These are phyloP conservation scores for Drosophila merina DNA, from an alignment of 2,888 invertebrate species.

Conservation along the genomic window DNA sequence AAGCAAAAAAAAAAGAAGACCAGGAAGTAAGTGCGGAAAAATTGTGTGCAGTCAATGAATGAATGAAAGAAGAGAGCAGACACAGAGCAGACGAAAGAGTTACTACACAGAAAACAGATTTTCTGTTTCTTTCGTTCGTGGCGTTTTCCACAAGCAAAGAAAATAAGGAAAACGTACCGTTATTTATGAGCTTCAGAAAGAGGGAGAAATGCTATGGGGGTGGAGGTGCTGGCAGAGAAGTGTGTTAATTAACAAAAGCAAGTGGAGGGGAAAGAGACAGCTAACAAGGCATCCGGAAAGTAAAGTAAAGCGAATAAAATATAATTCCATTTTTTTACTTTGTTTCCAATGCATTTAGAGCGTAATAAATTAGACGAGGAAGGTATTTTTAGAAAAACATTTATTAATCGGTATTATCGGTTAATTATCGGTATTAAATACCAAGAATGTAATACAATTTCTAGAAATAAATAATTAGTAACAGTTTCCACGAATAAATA, in stretches of 20 bases:
- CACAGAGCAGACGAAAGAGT: slow-evolving; percentile 32
- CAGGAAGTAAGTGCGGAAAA: slow-evolving; percentile 57
- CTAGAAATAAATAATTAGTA: too few relatives aligned
- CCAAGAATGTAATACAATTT: too few relatives aligned
- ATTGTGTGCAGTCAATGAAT: slow-evolving; percentile 53
- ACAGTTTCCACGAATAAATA: too few relatives aligned
- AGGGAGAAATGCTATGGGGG: too few relatives aligned
- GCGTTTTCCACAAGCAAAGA: slow-evolving; percentile 30
- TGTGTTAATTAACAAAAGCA: slow-evolving; percentile 67
- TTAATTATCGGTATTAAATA: too few relatives aligned
- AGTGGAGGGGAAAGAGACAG: slow-evolving; percentile 5
- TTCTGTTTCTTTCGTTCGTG: slow-evolving; percentile 44
- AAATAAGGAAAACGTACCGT: slow-evolving; percentile 65
- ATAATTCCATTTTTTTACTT: slow-evolving; percentile 40
- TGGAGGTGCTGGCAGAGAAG: slow-evolving; percentile 34
- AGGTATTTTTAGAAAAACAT: neutral
- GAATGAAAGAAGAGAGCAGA: slow-evolving; percentile 24
- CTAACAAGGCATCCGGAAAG: slow-evolving; percentile 57
- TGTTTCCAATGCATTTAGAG: slow-evolving; percentile 38
- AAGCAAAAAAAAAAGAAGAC: slow-evolving; percentile 63
- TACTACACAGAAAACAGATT: slow-evolving; percentile 26
- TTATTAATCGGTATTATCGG: neutral
- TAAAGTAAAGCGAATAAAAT: slow-evolving; percentile 55
- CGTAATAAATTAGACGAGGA: slow-evolving; percentile 27
- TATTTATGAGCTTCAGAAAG: slow-evolving; percentile 54